phyloP scores from a whole-genome alignment of 2,797 vertebrate genomes.

The Hydrolagus colliei region DNA sequence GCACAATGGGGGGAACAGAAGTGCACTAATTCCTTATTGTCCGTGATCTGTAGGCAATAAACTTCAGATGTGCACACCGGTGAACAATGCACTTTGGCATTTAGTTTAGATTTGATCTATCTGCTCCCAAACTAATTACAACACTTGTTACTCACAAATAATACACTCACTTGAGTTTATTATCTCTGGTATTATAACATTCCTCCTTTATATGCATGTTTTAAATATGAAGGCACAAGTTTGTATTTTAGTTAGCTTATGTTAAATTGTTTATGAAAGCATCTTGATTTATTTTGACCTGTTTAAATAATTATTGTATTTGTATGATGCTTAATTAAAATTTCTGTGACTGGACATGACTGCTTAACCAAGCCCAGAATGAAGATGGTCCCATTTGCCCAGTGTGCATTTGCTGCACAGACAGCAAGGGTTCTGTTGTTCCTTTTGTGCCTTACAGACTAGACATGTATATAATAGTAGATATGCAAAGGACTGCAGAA shows the following conservation, averaged over 20 bases:
- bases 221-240: constrained; percentile 7
- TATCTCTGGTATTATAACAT: constrained; percentile 12
- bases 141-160: constrained; percentile 4
- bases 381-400: neutral
- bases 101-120: neutral
- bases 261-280: neutral
- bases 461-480: constrained; percentile 26
- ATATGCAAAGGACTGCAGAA: constrained; percentile 28
- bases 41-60: neutral
- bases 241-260: neutral
- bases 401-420: neutral
- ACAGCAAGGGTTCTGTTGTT: neutral
- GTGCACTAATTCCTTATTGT: neutral
- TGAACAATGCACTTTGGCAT: constrained; percentile 16
- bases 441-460: constrained; percentile 29
- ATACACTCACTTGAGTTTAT: neutral
- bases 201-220: neutral
- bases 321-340: constrained; percentile 11
- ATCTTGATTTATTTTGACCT: constrained; percentile 14
- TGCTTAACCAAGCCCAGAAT: neutral
- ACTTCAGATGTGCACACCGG: neutral
- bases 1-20: neutral
- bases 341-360: neutral
- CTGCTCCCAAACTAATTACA: neutral
- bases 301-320: constrained; percentile 24